Evolutionary conservation across 2,113 vertebrate species (phyloP), one percentile per base, ranked within the genome.

Genomic region (Apaloderma vittatum): DNA sequence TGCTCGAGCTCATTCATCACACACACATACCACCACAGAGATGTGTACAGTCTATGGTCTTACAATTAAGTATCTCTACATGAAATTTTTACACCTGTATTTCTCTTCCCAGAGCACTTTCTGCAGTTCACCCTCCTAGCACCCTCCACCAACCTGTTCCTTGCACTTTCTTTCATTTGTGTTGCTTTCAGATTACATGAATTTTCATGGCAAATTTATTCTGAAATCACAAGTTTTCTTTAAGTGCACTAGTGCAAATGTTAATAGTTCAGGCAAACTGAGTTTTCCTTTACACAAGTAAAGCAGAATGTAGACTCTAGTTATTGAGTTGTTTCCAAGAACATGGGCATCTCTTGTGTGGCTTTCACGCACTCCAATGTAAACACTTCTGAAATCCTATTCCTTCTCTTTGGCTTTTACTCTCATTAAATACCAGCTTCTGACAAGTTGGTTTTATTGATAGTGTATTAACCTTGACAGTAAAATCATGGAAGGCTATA

Each of bases 401-500:
- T 96, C 77, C 51, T 94, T 96, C 94, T 88, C 94, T 94, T 97
- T 48, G 89, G 95, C 78, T 95, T 96, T 96, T 95, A 96, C 94
- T 98, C 97, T 97, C 97, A 98, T 98, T 98, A 98, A 97, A 90
- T 95, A 97, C 96, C 96, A 85, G 95, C 91, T 96, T 91, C 91
- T 96, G 98, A 98, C 97, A 98, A 97, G 97, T 88, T 86, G 34
- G 62, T 95, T 96, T 97, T 97, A 98, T 97, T 97, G 97, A 98
- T 58, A 97, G 97, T 91, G 93, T 97, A 97, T 98, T 98, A 98
- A 98, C 97, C 97, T 98, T 96, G 98, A 98, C 97, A 98, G 97
- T 91, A 93, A 98, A 97, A 97, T 96, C 97, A 97, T 76, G 96
- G 93, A 96, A 94, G 86, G 90, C 95, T 93, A 91, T 95, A 95